Base-by-base conservation (phyloP, 2,888 invertebrate genomes). In the Byasa hedistus region DNA sequence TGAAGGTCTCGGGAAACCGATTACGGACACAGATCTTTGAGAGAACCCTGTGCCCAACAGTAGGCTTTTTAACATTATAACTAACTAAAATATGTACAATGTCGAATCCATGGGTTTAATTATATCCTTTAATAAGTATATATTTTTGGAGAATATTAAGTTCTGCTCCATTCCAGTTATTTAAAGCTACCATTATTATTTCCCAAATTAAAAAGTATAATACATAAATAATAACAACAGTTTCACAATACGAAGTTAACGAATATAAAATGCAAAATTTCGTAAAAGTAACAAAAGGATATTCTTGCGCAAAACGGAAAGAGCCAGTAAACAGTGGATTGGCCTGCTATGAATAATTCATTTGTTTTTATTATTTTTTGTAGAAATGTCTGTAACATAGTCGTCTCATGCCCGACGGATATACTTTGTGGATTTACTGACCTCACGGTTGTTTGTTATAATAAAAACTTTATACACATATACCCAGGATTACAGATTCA, bases 301-400 rank as follows among this genome's bases (percentile, higher is more conserved):
- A 65, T 61, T 65, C 22, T 56, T 65, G 23, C 39, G 57, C 22
- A 57, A 48, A 65, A 56, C 36, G 32, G 23, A 22, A 61, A 57
- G 51, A 60, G 36, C 32, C 57, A 55, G 65, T 59, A 32, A 60
- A 51, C 60, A 57, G 27, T 48, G 63, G 22, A 63, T 52, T 44
- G 64, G 39, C 55, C 61, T 61, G 24, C 54, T 57, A 62, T 51
- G 65, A 67, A 67, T 67, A 54, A 63, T 60, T 36, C 65, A 54
- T 57, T 61, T 58, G 48, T 61, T 64, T 56, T 58, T 54, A 27
- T 63, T 54, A 22, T 64, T 68, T 64, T 68, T 48, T 61, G 58
- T 58, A 69, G 27, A 60, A 55, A 65, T 61, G 66, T 66, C 67
- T 69, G 67, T 32, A 36, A 51, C 51, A n/a, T 17, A 22, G 44